Evolutionary conservation across 2,888 invertebrate species (phyloP).

Genomic region (Caenorhabditis panamensis): DNA sequence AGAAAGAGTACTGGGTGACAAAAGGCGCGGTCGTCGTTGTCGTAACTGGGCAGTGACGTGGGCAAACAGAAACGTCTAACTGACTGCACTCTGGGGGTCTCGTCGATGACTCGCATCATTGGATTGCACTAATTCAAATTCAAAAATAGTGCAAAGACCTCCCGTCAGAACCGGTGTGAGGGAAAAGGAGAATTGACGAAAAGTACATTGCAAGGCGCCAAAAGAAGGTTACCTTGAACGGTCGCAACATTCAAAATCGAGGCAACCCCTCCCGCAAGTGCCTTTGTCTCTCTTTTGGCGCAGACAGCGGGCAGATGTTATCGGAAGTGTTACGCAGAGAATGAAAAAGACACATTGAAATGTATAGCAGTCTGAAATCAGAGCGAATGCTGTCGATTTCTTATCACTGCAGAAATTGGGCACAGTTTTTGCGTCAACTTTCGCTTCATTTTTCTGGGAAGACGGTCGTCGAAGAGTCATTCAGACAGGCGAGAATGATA

Average conservation of each 20-base stretch:
- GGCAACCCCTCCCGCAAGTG: constrained; percentile 35
- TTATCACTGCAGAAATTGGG: neutral
- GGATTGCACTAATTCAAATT: constrained; percentile 49
- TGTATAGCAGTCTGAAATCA: neutral
- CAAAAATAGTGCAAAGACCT: constrained; percentile 27
- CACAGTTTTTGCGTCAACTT: neutral
- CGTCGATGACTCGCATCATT: neutral
- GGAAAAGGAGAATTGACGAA: constrained; percentile 11
- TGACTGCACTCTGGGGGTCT: constrained; percentile 23
- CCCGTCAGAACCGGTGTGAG: constrained; percentile 43
- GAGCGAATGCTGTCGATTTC: neutral
- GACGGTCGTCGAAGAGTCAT: too few species aligned
- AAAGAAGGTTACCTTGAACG: constrained; percentile 58
- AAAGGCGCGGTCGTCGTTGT: constrained; percentile 18
- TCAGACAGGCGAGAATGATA: too few species aligned
- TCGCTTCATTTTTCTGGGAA: neutral
- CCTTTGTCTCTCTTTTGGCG: constrained; percentile 44
- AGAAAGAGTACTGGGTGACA: constrained; percentile 1
- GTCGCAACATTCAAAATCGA: constrained; percentile 55
- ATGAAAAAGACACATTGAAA: constrained; percentile 14
- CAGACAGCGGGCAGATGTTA: constrained; percentile 50
- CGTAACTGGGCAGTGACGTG: constrained; percentile 53
- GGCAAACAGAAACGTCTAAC: constrained; percentile 44
- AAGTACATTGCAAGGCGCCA: constrained; percentile 48
- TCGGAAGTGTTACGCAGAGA: constrained; percentile 27